Evolutionary conservation across 1,140 invertebrate genomes (phyloP), one percentile per base, ranked within the genome.

Genomic region (Nasonia giraulti): DNA sequence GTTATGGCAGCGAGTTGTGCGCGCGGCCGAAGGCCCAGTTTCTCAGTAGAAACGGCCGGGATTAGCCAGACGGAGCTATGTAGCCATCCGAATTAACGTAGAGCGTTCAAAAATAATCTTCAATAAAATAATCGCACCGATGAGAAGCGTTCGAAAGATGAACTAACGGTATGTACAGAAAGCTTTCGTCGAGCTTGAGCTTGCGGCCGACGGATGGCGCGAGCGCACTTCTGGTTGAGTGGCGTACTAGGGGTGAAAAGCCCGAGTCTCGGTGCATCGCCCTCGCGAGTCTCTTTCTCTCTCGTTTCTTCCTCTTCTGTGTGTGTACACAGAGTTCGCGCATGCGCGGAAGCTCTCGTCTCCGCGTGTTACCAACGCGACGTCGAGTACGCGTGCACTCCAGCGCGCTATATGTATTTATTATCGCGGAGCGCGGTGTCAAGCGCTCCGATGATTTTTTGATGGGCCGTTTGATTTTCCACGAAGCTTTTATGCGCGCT

Each of bases 181-280:
- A 3, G 55, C n/a, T 62, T 62, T n/a, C 17, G 55, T 62, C 40
- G 55, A 62, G 55, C 55, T 62, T 62, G 55, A 62, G 55, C 55
- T 62, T n/a, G 55, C 55, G 55, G 17, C 55, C 55, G 55, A 4
- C 7, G 55, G 55, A 62, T 62, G 55, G 55, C 55, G 17, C 6
- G 20, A 62, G 55, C 55, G 20, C 17, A 55, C 12, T 14, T 55
- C 17, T 55, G 4, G 55, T 4, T 20, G 17, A 4, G 20, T 62
- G 14, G 12, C 5, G 14, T 14, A 5, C 50, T 17, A 8, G 40
- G 55, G 55, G 55, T n/a, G 55, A 62, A 62, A 62, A 62, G 20
- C 55, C 55, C 55, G 55, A 62, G 55, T n/a, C 47, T 62, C 55
- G 55, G 55, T 62, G 55, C 55, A 62, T 62, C 55, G 55, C 55